These are phyloP conservation scores for Cotesia chilonis DNA, from an alignment of 1,140 invertebrate species.

Conservation along the genomic window DNA sequence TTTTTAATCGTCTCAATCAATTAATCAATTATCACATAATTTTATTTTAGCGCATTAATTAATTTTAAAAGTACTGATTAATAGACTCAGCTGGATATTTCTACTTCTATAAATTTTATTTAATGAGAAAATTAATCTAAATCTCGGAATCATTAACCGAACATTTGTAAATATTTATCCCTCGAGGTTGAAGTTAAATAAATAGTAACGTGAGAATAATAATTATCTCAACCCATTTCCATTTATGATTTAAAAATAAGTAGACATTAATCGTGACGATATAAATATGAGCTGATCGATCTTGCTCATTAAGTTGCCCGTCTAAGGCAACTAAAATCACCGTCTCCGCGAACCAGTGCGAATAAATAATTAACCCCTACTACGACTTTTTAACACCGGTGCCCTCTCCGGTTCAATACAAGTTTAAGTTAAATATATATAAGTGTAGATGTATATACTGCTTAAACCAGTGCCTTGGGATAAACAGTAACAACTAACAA, in stretches of 20 bases:
- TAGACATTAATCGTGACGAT: constrained; percentile 15
- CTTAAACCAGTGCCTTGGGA: not conserved
- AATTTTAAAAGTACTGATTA: not conserved
- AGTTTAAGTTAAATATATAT: no score
- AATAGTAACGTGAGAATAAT: not conserved
- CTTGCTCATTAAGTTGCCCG: constrained; percentile 31
- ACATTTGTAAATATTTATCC: not conserved
- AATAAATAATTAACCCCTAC: constrained; percentile 38
- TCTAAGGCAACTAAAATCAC: constrained; percentile 26
- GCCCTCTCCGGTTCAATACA: not conserved
- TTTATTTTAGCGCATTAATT: constrained; percentile 1
- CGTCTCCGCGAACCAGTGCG: constrained; percentile 22
- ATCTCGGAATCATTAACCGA: not conserved
- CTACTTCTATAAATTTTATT: not conserved
- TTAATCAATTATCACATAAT: constrained; percentile 6
- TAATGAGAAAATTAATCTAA: constrained; percentile 4
- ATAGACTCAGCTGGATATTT: not conserved
- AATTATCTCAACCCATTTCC: constrained; percentile 9
- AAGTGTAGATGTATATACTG: not conserved
- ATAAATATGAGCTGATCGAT: constrained; percentile 21
- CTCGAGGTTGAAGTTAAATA: no score
- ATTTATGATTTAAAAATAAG: constrained; percentile 25
- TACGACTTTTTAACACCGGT: not conserved
- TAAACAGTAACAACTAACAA: constrained; percentile 18
- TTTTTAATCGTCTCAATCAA: constrained; percentile 5